Evolutionary conservation across 2,888 invertebrate genomes (phyloP).

Genomic region (Mellilla xanthometata): DNA sequence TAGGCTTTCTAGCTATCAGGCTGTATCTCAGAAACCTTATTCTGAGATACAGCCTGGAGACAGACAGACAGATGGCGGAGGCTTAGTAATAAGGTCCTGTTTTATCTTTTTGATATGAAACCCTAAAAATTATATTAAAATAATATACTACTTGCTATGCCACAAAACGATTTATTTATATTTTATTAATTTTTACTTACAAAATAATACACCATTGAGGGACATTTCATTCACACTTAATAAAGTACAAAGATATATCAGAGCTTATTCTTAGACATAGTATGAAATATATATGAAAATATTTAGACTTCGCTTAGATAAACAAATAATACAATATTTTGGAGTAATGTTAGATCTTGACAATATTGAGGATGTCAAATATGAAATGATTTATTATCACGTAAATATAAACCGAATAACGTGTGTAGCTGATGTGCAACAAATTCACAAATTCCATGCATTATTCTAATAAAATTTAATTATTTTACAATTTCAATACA

Average conservation of each 20-base stretch:
- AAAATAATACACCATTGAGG: slow-evolving; percentile 15
- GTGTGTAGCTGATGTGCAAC: slow-evolving; percentile 4
- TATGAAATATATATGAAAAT: slow-evolving; percentile 21
- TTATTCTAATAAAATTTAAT: slow-evolving; percentile 3
- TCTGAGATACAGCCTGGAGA: no score
- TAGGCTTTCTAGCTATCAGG: no score
- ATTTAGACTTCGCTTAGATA: slow-evolving; percentile 13
- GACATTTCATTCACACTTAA: slow-evolving; percentile 14
- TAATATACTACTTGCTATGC: slow-evolving; percentile 28
- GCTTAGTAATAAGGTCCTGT: no score
- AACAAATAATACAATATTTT: slow-evolving; percentile 1
- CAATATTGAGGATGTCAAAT: no score
- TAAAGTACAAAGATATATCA: slow-evolving; percentile 10
- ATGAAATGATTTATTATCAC: no score
- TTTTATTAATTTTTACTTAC: slow-evolving; percentile 23
- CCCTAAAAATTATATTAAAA: no score
- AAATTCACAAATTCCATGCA: slow-evolving; percentile 5
- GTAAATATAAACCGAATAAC: not conserved
- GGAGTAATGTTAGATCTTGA: no score
- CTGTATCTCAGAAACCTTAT: no score
- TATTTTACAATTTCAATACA: slow-evolving; percentile 14
- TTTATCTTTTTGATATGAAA: no score
- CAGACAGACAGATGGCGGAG: no score
- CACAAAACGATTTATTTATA: slow-evolving; percentile 51
- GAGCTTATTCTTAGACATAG: slow-evolving; percentile 8